These are phyloP conservation scores for Porphyrio hochstetteri DNA, from an alignment of 2,113 vertebrate genomes.

Conservation along the genomic window DNA sequence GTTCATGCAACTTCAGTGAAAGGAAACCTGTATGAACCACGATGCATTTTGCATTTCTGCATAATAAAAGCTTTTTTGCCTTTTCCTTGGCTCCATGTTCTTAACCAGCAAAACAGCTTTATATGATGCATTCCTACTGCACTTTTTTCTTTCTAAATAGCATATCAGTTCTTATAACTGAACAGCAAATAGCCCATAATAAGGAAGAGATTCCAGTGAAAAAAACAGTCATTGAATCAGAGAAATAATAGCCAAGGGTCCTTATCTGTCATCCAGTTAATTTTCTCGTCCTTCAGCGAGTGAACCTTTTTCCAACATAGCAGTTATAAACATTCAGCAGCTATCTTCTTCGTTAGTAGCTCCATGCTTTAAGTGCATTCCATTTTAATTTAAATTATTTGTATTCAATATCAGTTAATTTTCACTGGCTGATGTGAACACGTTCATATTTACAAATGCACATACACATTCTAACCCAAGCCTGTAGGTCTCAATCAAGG, in stretches of 20 bases:
- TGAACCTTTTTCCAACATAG: neutral
- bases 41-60: neutral
- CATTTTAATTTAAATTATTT: neutral
- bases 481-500: neutral
- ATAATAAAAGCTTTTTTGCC: neutral
- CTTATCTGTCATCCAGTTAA: neutral
- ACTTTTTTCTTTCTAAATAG: neutral
- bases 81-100: neutral
- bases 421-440: neutral
- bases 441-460: neutral
- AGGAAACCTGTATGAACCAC: neutral
- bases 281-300: neutral
- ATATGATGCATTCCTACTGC: neutral
- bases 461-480: neutral
- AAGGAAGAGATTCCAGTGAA: neutral
- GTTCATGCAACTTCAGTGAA: neutral
- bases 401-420: neutral
- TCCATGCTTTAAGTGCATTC: neutral
- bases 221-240: neutral
- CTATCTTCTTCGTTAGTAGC: neutral
- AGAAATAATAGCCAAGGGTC: neutral
- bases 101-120: neutral
- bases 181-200: neutral
- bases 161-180: neutral
- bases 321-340: neutral